Base-by-base conservation (phyloP, 2,797 vertebrate genomes). In the Manis pentadactyla region DNA sequence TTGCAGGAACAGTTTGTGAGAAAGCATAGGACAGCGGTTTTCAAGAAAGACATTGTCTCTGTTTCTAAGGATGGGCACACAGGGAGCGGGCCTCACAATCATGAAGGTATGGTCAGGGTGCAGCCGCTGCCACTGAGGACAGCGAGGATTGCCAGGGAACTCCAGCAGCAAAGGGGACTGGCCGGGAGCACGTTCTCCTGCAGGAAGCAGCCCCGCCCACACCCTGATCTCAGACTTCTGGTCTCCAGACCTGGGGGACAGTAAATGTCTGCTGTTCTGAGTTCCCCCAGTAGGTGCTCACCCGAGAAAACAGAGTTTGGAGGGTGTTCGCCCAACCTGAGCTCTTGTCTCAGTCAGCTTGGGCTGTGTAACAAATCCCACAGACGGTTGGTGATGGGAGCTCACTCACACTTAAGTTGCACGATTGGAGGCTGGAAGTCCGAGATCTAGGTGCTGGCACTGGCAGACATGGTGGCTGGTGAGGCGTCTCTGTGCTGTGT, bases 291-390 rank as follows among this genome's bases (percentile, higher is more conserved):
- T 46, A 10, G 2, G 46, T 12, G 46, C 46, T 46, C 46, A 46
- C 46, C 42, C 10, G 46, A 46, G 46, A 46, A 46, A 46, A 46
- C n/a, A 46, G 46, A 11, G 46, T 46, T 46, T 46, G 46, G 46
- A 46, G 46, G 18, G 11, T 0, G 0, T 15, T n/a, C 39, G 15
- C 55, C 3, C 18, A 23, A 29, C 1, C 79, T 23, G 39, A n/a
- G 39, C 19, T 29, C 39, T 42, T 3, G 39, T 34, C 29, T n/a
- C 14, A 6, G 12, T 64, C 29, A 15, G 12, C 74, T 2, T 14
- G 6, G 49, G 74, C n/a, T 2, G 0, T 7, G 4, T 25, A 23
- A 51, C n/a, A 15, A 7, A 8, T 25, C 6, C 21, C 7, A 0
- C 14, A 9, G 21, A 14, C 19, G 0, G 19, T 17, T 14, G 17